These are phyloP conservation scores for Coreoperca whiteheadi DNA, from an alignment of 2,113 vertebrate species.

Conservation along the genomic window DNA sequence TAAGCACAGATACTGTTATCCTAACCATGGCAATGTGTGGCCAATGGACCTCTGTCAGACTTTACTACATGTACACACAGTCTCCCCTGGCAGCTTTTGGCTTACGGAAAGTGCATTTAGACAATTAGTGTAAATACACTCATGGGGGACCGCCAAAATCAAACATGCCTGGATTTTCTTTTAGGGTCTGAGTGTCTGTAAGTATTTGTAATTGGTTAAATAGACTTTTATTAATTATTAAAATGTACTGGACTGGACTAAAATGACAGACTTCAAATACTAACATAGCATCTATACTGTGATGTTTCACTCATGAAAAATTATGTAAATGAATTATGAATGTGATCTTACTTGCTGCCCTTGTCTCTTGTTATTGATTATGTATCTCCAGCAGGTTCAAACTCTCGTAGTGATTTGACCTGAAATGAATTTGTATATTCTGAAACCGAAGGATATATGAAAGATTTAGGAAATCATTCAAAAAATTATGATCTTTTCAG, in stretches of 20 bases:
- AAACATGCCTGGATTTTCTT: background rate
- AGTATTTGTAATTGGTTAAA: background rate
- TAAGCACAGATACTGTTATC: conserved; percentile 39
- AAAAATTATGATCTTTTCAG: background rate
- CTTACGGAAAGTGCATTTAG: conserved; percentile 9
- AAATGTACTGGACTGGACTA: background rate
- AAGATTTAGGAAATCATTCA: background rate
- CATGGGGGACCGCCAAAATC: background rate
- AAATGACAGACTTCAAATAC: background rate
- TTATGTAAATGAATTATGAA: background rate
- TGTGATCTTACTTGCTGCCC: background rate
- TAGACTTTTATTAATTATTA: background rate
- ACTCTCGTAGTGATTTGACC: background rate
- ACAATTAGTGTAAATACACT: conserved; percentile 27
- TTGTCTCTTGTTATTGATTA: conserved; percentile 9
- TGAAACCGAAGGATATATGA: background rate
- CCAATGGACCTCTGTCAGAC: conserved; percentile 19
- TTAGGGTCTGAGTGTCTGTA: background rate
- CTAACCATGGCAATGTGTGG: conserved; percentile 28
- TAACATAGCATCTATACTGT: background rate
- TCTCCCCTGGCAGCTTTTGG: conserved; percentile 7
- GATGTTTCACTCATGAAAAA: background rate
- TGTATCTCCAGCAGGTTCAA: background rate
- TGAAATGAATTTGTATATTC: conserved; percentile 1
- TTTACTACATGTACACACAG: conserved; percentile 1